Percentiles rank a stretch among this genome's conserved stretches.
These are phyloP conservation scores for Heterohyrax brucei DNA, from an alignment of 2,797 vertebrate genomes.

Conservation along the genomic window DNA sequence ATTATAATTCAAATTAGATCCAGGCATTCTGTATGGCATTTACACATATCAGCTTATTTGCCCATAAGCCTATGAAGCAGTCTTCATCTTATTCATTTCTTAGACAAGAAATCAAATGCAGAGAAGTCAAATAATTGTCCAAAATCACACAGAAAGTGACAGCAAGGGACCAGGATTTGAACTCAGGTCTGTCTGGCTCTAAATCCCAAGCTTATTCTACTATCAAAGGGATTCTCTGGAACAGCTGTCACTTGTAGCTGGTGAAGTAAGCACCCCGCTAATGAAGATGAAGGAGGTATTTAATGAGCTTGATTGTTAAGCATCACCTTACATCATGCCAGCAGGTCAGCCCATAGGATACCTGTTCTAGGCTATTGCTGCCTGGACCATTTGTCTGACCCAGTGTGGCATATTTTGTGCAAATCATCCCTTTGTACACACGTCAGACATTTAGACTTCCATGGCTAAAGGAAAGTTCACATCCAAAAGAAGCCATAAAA, in stretches of 20 bases:
- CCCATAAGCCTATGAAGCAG: not conserved
- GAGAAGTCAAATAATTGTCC: not conserved
- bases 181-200: not conserved
- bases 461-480: not conserved
- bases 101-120: conserved; percentile 11
- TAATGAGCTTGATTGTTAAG: not conserved
- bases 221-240: not conserved
- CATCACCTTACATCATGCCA: not conserved
- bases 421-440: not conserved
- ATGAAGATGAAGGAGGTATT: not conserved
- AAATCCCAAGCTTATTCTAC: not conserved
- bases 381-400: not conserved
- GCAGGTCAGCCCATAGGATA: not conserved
- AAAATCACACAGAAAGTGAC: not conserved
- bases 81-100: not conserved
- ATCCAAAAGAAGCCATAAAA: not conserved
- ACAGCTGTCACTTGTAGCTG: not conserved
- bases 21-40: not conserved
- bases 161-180: not conserved
- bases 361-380: not conserved
- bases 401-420: accelerated
- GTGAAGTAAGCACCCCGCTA: not conserved
- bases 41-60: not conserved
- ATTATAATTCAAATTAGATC: conserved; percentile 23
- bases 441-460: not conserved